These are phyloP conservation scores for Aphaenogaster ashmeadi DNA, from an alignment of 1,140 invertebrate species.

Conservation along the genomic window DNA sequence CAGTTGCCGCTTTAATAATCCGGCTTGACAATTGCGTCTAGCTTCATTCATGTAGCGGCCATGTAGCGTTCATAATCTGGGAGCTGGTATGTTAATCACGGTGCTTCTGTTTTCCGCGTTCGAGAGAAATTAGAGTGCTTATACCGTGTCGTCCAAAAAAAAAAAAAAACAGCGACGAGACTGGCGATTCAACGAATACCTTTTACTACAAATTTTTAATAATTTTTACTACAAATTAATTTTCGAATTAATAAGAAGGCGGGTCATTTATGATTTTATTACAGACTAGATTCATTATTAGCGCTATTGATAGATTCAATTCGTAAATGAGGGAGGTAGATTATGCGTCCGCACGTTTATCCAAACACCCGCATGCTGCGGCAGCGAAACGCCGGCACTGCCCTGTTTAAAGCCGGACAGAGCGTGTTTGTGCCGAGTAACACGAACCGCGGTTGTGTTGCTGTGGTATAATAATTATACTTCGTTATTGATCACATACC, in stretches of 20 bases:
- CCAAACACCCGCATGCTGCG: constrained; percentile 27
- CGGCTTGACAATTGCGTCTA: constrained; percentile 58
- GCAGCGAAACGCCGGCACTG: constrained; percentile 19
- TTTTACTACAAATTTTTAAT: background rate
- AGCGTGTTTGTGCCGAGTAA: constrained; percentile 47
- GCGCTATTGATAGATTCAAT: constrained; percentile 27
- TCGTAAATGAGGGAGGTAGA: constrained; percentile 5
- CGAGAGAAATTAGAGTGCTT: constrained; percentile 4
- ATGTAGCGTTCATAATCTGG: constrained; percentile 26
- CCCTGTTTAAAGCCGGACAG: constrained; percentile 36
- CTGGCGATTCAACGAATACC: background rate
- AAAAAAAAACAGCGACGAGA: background rate
- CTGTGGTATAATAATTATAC: constrained; percentile 70
- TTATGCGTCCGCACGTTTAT: constrained; percentile 46
- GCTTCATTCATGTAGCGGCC: constrained; percentile 51
- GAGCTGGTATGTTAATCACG: constrained; percentile 43
- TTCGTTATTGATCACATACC: constrained; percentile 62
- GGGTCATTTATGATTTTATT: background rate
- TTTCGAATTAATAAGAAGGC: background rate
- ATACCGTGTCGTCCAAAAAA: background rate
- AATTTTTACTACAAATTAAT: background rate
- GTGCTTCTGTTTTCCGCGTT: background rate
- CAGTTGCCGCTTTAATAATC: constrained; percentile 59
- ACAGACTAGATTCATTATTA: background rate
- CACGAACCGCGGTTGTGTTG: constrained; percentile 31